Percentiles rank a stretch among this genome's conserved stretches.
These are phyloP conservation scores for Anastrepha obliqua DNA, from an alignment of 1,140 invertebrate genomes.

Conservation along the genomic window DNA sequence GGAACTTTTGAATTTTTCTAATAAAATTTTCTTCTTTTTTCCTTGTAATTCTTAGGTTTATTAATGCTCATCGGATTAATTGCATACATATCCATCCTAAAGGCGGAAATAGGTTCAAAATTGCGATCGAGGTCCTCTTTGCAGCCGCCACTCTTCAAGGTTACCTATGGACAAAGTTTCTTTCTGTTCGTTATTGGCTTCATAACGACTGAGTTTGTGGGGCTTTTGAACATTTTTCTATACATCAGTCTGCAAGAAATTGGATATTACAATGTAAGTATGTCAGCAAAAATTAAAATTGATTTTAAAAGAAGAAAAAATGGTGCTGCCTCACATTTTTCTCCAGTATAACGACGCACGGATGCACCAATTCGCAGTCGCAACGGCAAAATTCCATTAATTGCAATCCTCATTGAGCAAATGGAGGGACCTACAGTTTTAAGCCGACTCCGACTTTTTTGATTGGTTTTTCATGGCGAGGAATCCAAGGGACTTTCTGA, in stretches of 20 bases:
- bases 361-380: no score
- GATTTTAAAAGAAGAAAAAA: no score
- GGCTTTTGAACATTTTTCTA: slow-evolving; percentile 89
- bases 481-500: no score
- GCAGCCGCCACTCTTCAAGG: slow-evolving; percentile 87
- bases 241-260: slow-evolving; percentile 85
- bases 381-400: no score
- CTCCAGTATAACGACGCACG: no score
- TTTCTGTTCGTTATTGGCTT: slow-evolving; percentile 89
- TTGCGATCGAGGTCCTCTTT: slow-evolving; percentile 85
- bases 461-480: no score
- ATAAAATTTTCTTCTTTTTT: no score
- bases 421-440: no score
- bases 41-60: slow-evolving; percentile 77
- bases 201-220: slow-evolving; percentile 87
- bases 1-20: no score
- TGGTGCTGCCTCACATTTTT: no score
- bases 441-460: no score
- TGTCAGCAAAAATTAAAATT: neutral
- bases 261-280: slow-evolving; percentile 69
- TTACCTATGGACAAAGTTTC: slow-evolving; percentile 91
- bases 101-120: slow-evolving; percentile 91
- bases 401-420: no score
- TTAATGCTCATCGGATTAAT: slow-evolving; percentile 91
- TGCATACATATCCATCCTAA: slow-evolving; percentile 94